phyloP scores from a whole-genome alignment of 2,797 vertebrate genomes.

The Ceryle rudis region DNA sequence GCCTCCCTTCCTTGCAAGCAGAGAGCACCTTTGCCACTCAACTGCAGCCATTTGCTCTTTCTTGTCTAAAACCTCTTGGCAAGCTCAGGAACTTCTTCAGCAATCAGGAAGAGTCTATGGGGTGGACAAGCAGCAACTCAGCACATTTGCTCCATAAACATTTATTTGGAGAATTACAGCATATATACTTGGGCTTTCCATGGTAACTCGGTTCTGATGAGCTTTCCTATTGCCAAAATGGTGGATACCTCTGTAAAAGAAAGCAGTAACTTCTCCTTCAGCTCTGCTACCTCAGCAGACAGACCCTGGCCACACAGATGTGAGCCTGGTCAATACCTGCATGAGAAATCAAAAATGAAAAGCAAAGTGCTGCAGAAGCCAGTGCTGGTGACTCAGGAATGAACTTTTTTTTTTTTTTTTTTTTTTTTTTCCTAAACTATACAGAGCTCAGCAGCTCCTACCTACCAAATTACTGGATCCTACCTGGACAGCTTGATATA shows the following conservation, averaged over 20 bases:
- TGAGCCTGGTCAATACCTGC: background rate
- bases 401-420: background rate
- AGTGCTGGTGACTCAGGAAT: background rate
- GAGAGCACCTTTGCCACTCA: background rate
- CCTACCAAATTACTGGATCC: background rate
- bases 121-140: background rate
- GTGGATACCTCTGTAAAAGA: background rate
- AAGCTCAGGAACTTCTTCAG: background rate
- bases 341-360: background rate
- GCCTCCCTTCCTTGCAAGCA: background rate
- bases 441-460: background rate
- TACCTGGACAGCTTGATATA: background rate
- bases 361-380: background rate
- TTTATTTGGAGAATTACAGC: constrained; percentile 6
- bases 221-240: background rate
- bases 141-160: background rate
- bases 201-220: background rate
- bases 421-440: background rate
- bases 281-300: background rate
- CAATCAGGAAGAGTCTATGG: background rate
- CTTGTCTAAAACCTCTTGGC: background rate
- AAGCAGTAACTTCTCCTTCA: background rate
- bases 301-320: background rate
- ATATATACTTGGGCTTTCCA: background rate
- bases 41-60: constrained; percentile 7